These are phyloP conservation scores for Mobula birostris DNA, from an alignment of 2,113 vertebrate species.

Conservation along the genomic window DNA sequence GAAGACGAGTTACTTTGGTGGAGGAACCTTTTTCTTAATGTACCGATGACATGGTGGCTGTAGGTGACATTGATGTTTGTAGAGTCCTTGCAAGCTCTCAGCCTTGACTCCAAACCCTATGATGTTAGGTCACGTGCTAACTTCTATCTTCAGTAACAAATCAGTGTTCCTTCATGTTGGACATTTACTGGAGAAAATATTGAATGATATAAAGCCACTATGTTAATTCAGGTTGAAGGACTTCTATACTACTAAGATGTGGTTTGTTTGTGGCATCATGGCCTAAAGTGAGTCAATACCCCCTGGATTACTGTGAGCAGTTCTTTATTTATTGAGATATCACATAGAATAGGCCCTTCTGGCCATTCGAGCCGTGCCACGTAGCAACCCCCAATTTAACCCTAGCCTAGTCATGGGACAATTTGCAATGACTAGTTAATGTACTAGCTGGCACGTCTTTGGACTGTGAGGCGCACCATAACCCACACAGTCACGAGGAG, in stretches of 20 bases:
- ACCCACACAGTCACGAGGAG: too few species aligned
- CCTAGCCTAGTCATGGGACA: too few species aligned
- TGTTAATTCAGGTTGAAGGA: neutral
- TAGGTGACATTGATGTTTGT: neutral
- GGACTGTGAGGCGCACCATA: too few species aligned
- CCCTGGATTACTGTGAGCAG: too few species aligned
- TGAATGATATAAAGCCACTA: neutral
- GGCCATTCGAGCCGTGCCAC: too few species aligned
- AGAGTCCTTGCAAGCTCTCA: neutral
- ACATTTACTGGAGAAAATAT: neutral
- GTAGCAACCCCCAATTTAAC: too few species aligned
- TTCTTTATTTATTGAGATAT: too few species aligned
- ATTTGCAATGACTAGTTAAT: too few species aligned
- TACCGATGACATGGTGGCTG: neutral
- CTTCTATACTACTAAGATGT: neutral
- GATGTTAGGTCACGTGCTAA: neutral
- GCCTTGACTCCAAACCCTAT: neutral
- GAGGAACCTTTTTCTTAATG: neutral
- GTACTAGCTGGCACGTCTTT: too few species aligned
- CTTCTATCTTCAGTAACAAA: neutral
- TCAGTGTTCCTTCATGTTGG: neutral
- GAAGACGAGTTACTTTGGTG: neutral
- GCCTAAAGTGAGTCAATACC: neutral
- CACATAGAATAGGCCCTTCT: too few species aligned
- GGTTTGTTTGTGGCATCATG: neutral